A percentile compares a stretch with the other conserved stretches of the same genome.
Evolutionary conservation across 2,113 vertebrate species (phyloP).

Genomic region (Hypocryptadius cinnamomeus): DNA sequence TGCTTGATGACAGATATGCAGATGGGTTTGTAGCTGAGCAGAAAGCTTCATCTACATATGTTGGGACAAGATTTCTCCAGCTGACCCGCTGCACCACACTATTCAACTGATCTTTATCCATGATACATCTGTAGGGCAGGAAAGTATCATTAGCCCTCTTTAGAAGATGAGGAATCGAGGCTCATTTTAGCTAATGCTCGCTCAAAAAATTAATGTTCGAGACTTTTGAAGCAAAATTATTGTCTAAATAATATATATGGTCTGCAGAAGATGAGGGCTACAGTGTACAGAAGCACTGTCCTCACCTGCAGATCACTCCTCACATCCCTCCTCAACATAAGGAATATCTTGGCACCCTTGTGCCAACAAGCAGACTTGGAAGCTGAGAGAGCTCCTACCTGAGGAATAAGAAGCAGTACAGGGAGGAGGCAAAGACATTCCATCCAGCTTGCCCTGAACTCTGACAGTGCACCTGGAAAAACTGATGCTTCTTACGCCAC

Average conservation of each 20-base stretch:
- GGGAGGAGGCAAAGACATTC: background rate
- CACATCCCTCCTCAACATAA: background rate
- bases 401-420: background rate
- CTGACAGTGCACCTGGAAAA: background rate
- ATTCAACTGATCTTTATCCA: background rate
- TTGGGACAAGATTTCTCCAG: background rate
- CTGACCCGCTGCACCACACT: background rate
- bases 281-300: background rate
- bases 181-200: background rate
- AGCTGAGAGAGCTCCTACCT: background rate
- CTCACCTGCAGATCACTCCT: background rate
- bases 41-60: background rate
- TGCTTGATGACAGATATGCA: conserved; percentile 1
- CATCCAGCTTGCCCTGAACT: background rate
- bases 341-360: background rate
- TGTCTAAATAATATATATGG: background rate
- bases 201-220: background rate
- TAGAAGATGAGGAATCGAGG: background rate
- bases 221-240: background rate
- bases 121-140: background rate
- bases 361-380: background rate
- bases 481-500: accelerated
- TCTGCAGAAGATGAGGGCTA: background rate
- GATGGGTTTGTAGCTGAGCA: background rate
- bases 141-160: background rate